A percentile compares a stretch with the other conserved stretches of the same genome.
Conservation (phyloP, 1,140 invertebrate genomes). For the Anastrepha ludens region DNA sequence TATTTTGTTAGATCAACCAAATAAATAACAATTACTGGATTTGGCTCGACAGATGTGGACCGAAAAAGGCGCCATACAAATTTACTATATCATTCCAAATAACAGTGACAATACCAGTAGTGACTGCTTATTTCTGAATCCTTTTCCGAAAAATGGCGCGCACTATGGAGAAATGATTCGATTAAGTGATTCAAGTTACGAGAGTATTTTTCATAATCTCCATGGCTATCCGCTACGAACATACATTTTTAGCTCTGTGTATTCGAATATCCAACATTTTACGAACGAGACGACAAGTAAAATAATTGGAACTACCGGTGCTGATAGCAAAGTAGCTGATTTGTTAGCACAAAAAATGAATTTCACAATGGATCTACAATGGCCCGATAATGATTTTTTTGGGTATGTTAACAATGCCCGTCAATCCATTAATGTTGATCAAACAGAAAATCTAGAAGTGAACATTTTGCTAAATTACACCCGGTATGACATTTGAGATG, state of each 20-base stretch:
- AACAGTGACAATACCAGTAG: neutral
- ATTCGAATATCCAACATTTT: constrained; percentile 58
- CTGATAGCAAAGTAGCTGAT: constrained; percentile 66
- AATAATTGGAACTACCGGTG: constrained; percentile 60
- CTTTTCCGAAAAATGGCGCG: constrained; percentile 16
- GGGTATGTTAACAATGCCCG: constrained; percentile 60
- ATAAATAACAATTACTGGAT: neutral
- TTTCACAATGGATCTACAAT: constrained; percentile 66
- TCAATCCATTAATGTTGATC: no score
- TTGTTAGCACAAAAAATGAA: constrained; percentile 63
- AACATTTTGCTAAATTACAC: no score
- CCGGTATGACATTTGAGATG: no score
- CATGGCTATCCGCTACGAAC: constrained; percentile 65
- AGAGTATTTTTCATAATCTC: constrained; percentile 63
- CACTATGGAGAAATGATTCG: constrained; percentile 38
- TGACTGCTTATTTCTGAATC: constrained; percentile 53
- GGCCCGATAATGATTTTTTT: constrained; percentile 68
- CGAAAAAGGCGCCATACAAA: neutral
- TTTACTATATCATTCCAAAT: constrained; percentile 45
- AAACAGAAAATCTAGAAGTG: no score
- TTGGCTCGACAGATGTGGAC: constrained; percentile 43
- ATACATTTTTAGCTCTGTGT: constrained; percentile 69
- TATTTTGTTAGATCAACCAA: constrained; percentile 29
- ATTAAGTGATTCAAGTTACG: neutral
- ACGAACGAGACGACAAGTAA: constrained; percentile 58